phyloP scores from a whole-genome alignment of 1,140 invertebrate species.

The Pectinophora gossypiella region DNA sequence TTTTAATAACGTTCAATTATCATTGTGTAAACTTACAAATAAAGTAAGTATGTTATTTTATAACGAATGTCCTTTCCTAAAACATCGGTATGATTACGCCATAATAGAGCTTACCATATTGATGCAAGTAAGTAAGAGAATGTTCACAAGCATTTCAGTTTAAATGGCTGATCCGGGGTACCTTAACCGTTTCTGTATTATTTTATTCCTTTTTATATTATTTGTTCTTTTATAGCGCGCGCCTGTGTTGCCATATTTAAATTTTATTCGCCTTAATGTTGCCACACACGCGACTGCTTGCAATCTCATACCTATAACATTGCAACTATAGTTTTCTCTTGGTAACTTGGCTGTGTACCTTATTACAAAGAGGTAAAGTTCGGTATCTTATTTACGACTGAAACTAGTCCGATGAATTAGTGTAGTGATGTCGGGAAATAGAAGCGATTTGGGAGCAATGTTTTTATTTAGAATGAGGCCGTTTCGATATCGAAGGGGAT shows the following conservation, averaged over 20 bases:
- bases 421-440: constrained; percentile 62
- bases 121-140: no score
- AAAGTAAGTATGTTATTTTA: no score
- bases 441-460: constrained; percentile 65
- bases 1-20: no score
- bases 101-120: no score
- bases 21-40: no score
- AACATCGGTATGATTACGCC: no score
- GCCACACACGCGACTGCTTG: constrained; percentile 60
- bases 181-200: constrained; percentile 25
- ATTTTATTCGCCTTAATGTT: constrained; percentile 72
- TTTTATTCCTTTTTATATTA: constrained; percentile 55
- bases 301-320: constrained; percentile 60
- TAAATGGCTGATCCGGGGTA: background rate
- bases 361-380: constrained; percentile 21
- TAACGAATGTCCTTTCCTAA: no score
- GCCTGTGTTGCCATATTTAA: constrained; percentile 68
- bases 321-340: constrained; percentile 15
- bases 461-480: constrained; percentile 70
- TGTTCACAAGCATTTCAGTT: no score
- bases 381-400: constrained; percentile 4
- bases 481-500: constrained; percentile 40
- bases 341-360: background rate
- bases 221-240: constrained; percentile 57
- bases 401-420: constrained; percentile 15